Evolutionary conservation across 2,797 vertebrate genomes (phyloP).

Genomic region (Salarias fasciatus): DNA sequence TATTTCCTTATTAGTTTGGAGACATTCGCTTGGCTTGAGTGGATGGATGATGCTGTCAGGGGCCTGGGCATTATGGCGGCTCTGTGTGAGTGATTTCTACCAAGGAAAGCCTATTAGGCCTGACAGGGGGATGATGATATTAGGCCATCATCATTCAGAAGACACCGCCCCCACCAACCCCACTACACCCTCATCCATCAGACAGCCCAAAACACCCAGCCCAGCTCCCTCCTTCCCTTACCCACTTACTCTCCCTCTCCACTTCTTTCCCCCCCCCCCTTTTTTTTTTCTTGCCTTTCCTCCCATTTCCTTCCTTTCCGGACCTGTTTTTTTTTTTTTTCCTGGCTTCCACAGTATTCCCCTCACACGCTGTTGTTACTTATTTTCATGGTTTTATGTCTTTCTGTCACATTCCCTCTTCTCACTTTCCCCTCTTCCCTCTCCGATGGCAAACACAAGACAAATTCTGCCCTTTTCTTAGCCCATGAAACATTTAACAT

Average conservation of each 20-base stretch:
- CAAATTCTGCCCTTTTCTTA: conserved; percentile 98
- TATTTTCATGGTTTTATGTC: conserved; percentile 63
- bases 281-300: conserved; percentile 19
- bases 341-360: conserved; percentile 25
- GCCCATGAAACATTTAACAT: conserved; percentile 99
- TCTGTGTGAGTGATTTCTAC: conserved; percentile 99
- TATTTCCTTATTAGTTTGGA: conserved; percentile 99
- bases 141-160: conserved; percentile 99
- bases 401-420: conserved; percentile 55
- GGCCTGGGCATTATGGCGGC: conserved; percentile 95
- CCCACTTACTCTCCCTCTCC: conserved; percentile 38
- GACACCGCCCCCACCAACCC: conserved; percentile 88
- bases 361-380: conserved; percentile 45
- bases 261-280: conserved; percentile 22
- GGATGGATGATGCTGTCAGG: conserved; percentile 99
- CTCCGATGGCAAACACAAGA: conserved; percentile 94
- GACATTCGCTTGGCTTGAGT: conserved; percentile 93
- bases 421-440: conserved; percentile 58
- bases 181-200: conserved; percentile 97
- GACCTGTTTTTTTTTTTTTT: conserved; percentile 4
- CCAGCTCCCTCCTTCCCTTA: conserved; percentile 72
- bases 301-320: conserved; percentile 31
- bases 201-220: conserved; percentile 88
- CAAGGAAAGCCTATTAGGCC: conserved; percentile 99
- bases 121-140: conserved; percentile 99